Conservation (phyloP, 2,113 vertebrate species). For the Limanda limanda region DNA sequence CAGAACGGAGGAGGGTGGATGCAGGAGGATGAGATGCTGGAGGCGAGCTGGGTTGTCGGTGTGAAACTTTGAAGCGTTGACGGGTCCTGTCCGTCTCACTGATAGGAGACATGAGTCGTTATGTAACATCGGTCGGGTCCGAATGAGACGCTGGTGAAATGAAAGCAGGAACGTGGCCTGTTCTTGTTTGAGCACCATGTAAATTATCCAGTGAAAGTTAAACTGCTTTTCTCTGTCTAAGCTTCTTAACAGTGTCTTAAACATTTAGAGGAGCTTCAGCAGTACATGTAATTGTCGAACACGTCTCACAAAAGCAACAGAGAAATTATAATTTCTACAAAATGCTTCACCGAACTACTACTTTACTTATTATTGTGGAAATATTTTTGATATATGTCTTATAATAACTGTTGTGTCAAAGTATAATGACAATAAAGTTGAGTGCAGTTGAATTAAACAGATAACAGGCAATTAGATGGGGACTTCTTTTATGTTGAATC, state of each 20-base stretch:
- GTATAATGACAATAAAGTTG: neutral
- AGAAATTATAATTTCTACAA: neutral
- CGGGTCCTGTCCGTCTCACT: constrained; percentile 25
- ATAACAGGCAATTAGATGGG: neutral
- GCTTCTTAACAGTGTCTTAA: neutral
- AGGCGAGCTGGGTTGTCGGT: constrained; percentile 9
- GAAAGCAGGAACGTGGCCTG: neutral
- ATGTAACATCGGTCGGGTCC: neutral
- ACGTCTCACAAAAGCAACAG: neutral
- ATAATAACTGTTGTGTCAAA: neutral
- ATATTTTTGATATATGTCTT: no score
- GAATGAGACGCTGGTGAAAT: constrained; percentile 51
- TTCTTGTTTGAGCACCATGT: constrained; percentile 1
- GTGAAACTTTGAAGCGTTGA: constrained; percentile 13
- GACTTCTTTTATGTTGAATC: no score
- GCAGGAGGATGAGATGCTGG: constrained; percentile 6
- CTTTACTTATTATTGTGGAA: no score
- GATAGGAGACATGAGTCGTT: constrained; percentile 21
- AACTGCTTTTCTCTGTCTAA: neutral
- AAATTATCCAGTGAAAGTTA: constrained; percentile 21
- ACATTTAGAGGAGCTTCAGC: neutral
- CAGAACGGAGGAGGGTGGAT: constrained; percentile 8
- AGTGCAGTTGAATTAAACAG: neutral
- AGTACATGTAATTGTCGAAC: neutral
- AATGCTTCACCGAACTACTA: no score